These are phyloP conservation scores for Arrhamphus sclerolepis DNA, from an alignment of 2,797 vertebrate genomes.

Conservation along the genomic window DNA sequence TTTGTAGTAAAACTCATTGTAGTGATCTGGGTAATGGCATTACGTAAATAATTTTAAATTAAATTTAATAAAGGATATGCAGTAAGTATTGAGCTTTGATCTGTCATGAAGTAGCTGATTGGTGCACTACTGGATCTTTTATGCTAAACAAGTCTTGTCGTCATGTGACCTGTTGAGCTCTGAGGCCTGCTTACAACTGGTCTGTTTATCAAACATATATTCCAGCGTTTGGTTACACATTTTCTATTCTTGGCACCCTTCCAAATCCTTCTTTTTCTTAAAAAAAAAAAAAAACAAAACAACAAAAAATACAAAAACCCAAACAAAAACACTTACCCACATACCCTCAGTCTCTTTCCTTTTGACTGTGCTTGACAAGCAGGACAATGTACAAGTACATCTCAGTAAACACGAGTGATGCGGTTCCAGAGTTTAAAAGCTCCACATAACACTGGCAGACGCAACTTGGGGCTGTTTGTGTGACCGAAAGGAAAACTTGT, in stretches of 20 bases:
- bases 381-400: conserved; percentile 66
- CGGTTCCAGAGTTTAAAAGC: conserved; percentile 78
- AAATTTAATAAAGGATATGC: neutral
- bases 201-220: conserved; percentile 56
- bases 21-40: too few relatives aligned
- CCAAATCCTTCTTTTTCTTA: conserved; percentile 55
- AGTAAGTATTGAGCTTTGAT: conserved; percentile 6
- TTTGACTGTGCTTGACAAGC: conserved; percentile 69
- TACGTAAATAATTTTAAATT: too few relatives aligned
- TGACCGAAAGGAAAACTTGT: conserved; percentile 75
- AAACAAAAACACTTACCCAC: conserved; percentile 26
- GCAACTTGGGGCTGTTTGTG: conserved; percentile 76
- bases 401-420: conserved; percentile 73
- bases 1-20: neutral
- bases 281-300: too few relatives aligned
- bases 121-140: neutral
- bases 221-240: conserved; percentile 53
- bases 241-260: conserved; percentile 66
- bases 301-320: too few relatives aligned
- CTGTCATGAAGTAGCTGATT: neutral
- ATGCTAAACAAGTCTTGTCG: conserved; percentile 17
- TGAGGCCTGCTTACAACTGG: conserved; percentile 26
- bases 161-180: conserved; percentile 36
- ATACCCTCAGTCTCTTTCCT: conserved; percentile 65
- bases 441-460: conserved; percentile 71